A percentile compares a stretch with the other conserved stretches of the same genome.
phyloP scores from a whole-genome alignment of 2,888 invertebrate species.

The Cheiracanthium punctorium region DNA sequence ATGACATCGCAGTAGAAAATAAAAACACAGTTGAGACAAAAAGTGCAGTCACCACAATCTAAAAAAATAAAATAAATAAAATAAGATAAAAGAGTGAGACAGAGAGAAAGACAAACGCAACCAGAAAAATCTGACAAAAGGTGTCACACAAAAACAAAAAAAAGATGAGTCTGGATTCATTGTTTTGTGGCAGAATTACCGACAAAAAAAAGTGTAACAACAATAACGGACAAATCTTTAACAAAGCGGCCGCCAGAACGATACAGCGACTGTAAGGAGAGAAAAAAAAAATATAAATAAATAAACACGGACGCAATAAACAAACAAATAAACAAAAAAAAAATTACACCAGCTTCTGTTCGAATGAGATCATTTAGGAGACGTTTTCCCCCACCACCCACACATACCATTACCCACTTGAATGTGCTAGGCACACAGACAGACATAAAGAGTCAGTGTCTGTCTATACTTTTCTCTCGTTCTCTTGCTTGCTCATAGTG shows the following conservation, averaged over 20 bases:
- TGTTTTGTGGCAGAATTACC: background rate
- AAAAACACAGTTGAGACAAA: background rate
- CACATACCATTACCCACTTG: slow-evolving; percentile 65
- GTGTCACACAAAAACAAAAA: background rate
- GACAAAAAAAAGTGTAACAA: slow-evolving; percentile 4
- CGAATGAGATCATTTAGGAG: slow-evolving; percentile 56
- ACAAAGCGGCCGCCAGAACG: background rate
- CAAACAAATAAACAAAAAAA: slow-evolving; percentile 26
- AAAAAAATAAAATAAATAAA: too few relatives aligned
- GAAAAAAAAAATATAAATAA: too few relatives aligned
- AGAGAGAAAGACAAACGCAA: background rate
- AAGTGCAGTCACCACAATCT: background rate
- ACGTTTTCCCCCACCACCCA: slow-evolving; percentile 19
- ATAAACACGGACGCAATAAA: background rate
- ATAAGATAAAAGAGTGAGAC: too few relatives aligned
- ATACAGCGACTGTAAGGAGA: too few relatives aligned
- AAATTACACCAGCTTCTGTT: background rate
- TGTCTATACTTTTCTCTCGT: slow-evolving; percentile 11
- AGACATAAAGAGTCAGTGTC: slow-evolving; percentile 35
- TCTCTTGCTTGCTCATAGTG: slow-evolving; percentile 16
- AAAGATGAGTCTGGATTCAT: background rate
- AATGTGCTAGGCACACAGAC: slow-evolving; percentile 57
- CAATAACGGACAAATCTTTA: slow-evolving; percentile 1
- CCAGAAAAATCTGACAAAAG: background rate
- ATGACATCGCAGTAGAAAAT: too few relatives aligned